Conservation (phyloP, 2,113 vertebrate species). For the Protobothrops flavoviridis region DNA sequence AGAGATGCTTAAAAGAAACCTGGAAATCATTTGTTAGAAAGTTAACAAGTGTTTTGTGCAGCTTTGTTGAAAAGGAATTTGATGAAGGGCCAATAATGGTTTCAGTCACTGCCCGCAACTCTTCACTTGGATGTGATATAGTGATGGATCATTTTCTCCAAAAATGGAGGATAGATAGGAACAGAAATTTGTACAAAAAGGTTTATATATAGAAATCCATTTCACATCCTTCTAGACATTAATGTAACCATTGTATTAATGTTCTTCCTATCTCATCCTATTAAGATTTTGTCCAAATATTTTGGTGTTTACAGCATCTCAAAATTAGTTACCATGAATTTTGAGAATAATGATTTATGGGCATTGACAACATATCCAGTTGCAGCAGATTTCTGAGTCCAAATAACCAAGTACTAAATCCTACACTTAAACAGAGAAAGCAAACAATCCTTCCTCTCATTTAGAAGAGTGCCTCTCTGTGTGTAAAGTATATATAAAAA, state of each 20-base stretch:
- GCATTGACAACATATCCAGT: not conserved
- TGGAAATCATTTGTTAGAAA: not conserved
- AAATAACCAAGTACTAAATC: conserved; percentile 3
- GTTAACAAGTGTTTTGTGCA: not conserved
- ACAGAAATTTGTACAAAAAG: not conserved
- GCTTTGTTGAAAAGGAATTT: not conserved
- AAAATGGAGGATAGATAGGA: not conserved
- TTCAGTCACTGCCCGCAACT: not conserved
- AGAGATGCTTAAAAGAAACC: not conserved
- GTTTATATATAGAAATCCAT: not conserved
- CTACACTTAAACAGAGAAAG: not conserved
- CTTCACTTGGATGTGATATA: not conserved
- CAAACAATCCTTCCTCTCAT: not conserved
- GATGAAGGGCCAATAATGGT: not conserved
- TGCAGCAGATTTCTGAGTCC: conserved; percentile 14
- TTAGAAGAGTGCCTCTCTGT: conserved; percentile 7
- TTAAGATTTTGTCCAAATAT: not conserved
- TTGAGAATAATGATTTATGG: not conserved
- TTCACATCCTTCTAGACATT: not conserved
- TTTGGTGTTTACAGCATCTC: conserved; percentile 28
- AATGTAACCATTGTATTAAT: not conserved
- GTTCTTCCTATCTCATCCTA: not conserved
- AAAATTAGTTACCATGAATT: not conserved
- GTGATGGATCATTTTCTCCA: not conserved
- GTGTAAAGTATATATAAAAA: conserved; percentile 20